Conservation (phyloP, 2,797 vertebrate species). For the Mormyrus proboscirostris region DNA sequence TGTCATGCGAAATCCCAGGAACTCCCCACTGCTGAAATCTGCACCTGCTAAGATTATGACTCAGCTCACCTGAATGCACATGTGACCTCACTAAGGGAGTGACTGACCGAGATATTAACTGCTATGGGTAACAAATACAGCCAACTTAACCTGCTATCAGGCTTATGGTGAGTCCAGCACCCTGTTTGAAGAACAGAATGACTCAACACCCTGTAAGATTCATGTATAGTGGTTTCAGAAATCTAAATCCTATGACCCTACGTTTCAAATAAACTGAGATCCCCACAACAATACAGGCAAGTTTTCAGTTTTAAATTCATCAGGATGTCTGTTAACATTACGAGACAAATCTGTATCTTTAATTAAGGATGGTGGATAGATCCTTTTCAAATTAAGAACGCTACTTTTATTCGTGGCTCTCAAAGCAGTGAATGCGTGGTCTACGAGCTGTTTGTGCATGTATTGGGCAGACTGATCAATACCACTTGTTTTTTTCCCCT, state of each 20-base stretch:
- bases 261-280: background rate
- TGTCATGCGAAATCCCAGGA: background rate
- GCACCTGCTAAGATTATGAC: background rate
- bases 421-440: background rate
- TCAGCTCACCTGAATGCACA: background rate
- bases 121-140: background rate
- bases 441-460: background rate
- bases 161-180: background rate
- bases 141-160: background rate
- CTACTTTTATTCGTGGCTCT: background rate
- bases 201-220: background rate
- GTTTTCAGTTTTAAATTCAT: background rate
- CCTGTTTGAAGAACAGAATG: background rate
- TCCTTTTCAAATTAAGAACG: background rate
- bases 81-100: background rate
- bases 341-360: background rate
- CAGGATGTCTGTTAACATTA: background rate
- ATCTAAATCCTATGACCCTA: background rate
- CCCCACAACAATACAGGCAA: background rate
- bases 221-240: background rate
- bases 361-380: background rate
- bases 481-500: background rate
- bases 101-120: background rate
- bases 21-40: background rate
- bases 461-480: conserved; percentile 4